Evolutionary conservation across 2,797 vertebrate species (phyloP).

Genomic region (Sebastolobus altivelis): DNA sequence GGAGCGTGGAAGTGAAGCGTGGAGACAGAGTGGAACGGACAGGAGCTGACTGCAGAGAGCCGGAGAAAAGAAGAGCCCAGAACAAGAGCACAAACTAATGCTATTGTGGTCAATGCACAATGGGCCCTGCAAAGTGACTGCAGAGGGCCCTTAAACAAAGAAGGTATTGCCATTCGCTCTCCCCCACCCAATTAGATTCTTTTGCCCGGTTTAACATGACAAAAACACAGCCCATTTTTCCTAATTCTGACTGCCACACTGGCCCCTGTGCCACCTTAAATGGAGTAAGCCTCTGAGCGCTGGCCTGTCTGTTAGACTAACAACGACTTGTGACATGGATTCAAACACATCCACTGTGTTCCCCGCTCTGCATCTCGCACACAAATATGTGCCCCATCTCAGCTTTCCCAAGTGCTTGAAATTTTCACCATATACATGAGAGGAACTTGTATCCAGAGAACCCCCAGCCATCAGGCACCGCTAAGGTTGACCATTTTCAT

Average conservation of each 20-base stretch:
- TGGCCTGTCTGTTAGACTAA: constrained; percentile 75
- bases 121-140: constrained; percentile 88
- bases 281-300: constrained; percentile 75
- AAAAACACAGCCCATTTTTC: constrained; percentile 83
- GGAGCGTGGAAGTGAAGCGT: constrained; percentile 83
- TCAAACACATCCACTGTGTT: constrained; percentile 82
- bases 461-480: constrained; percentile 13
- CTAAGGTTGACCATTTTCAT: not conserved
- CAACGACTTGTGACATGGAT: constrained; percentile 80
- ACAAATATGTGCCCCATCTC: constrained; percentile 68
- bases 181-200: constrained; percentile 87
- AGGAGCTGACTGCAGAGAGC: constrained; percentile 86
- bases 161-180: constrained; percentile 78
- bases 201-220: constrained; percentile 86
- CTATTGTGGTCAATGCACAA: constrained; percentile 90
- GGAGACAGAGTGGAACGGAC: constrained; percentile 90
- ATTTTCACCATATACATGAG: constrained; percentile 80
- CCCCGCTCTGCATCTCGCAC: constrained; percentile 69
- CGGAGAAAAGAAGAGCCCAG: constrained; percentile 83
- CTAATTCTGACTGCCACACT: constrained; percentile 78
- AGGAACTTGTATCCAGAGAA: constrained; percentile 73
- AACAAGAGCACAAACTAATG: constrained; percentile 88
- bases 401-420: constrained; percentile 77
- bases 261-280: constrained; percentile 74
- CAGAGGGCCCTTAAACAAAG: constrained; percentile 88